These are phyloP conservation scores for Pelosia muscerda DNA, from an alignment of 2,888 invertebrate species.

Conservation along the genomic window DNA sequence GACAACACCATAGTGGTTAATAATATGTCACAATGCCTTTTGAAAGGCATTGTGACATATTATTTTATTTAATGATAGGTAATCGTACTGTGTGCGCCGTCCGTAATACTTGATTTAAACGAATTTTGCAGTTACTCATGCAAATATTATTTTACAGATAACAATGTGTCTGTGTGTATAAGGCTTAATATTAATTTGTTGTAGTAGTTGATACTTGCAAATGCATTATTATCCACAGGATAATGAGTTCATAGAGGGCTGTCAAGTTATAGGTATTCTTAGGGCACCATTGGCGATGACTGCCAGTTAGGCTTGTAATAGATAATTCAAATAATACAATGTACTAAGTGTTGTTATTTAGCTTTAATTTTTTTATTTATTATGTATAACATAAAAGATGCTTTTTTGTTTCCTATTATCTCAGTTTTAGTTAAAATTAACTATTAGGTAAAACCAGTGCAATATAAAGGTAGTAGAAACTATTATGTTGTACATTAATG, in stretches of 20 bases:
- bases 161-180: no score
- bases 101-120: no score
- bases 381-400: not conserved
- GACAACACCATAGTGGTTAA: no score
- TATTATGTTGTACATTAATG: slow-evolving; percentile 1
- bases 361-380: slow-evolving; percentile 39
- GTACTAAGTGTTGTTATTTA: slow-evolving; percentile 49
- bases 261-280: not conserved
- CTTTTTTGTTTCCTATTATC: slow-evolving; percentile 4
- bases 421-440: slow-evolving; percentile 12
- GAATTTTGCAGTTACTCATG: no score
- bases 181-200: slow-evolving; percentile 28
- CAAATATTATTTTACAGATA: no score
- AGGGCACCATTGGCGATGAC: not conserved
- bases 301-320: slow-evolving; percentile 26
- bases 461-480: slow-evolving; percentile 10
- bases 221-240: not conserved
- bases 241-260: not conserved
- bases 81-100: no score
- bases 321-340: slow-evolving; percentile 34
- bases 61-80: no score
- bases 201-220: slow-evolving; percentile 32
- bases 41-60: no score
- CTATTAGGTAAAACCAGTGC: slow-evolving; percentile 8
- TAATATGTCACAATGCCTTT: no score